Evolutionary conservation across 2,888 invertebrate species (phyloP), one percentile per base, ranked within the genome.

Genomic region (Eupithecia abbreviata): DNA sequence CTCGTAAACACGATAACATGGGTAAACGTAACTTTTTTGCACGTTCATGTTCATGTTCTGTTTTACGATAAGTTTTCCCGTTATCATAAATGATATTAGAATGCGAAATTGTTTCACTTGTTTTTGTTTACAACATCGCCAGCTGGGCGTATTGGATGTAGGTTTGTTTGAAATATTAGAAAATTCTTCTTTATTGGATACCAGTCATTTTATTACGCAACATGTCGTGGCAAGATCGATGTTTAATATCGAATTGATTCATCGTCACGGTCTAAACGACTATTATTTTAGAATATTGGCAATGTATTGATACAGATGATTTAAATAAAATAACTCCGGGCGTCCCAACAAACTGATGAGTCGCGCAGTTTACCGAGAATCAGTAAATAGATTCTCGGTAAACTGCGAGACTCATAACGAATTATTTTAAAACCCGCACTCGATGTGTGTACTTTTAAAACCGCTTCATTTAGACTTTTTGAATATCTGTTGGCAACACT

Each of bases 1-100:
- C 67, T 78, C 77, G 75, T 80, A 78, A 80, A 77, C 71, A 75
- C 75, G 75, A 74, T 77, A 77, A 67, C 75, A 65, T 55, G 65
- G 15, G 74, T 77, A 72, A 73, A 77, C 73, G 75, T 68, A 77
- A 75, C 71, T 74, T 74, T 72, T 77, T 77, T 66, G 67, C 75
- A 76, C 78, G 68, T 75, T 77, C 47, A 55, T 67, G 77, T 49
- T 67, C 73, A 76, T 74, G 42, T 74, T 49, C 62, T 72, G 65
- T 77, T 76, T 78, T 76, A 73, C 73, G 73, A 76, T 76, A 78
- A 73, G 49, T 71, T 78, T 78, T 73, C 49, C 68, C 71, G 75
- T 76, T 71, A 71, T 51, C 51, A 71, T 75, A 75, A 75, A 66
- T 65, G 66, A 74, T 77, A 76, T 76, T 66, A 72, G 73, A 74